Evolutionary conservation across 2,888 invertebrate genomes (phyloP), one percentile per base, ranked within the genome.

Genomic region (Spicauda simplicius): DNA sequence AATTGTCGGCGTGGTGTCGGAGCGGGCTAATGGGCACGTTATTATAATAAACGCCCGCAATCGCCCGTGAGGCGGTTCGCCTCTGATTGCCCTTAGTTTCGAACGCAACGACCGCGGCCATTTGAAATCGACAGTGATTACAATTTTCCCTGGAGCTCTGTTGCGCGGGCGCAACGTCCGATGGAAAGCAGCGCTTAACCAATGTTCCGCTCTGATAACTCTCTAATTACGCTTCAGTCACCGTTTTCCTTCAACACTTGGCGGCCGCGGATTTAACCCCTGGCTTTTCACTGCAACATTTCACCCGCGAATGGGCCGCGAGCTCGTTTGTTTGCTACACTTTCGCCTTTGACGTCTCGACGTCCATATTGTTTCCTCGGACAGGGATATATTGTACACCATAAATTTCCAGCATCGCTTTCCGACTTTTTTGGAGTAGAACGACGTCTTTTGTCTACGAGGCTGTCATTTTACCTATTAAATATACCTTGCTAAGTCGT

Each of bases 71-170:
- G 70, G 71, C 70, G 71, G 76, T 76, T 70, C 69, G 73, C 74
- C 72, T 76, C 75, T 83, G 84, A 83, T 83, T 84, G 83, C 81
- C 81, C 78, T 82, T 80, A 79, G 81, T 83, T 82, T 83, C 80
- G 80, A 83, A 85, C 80, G 85, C 84, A 85, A 80, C 68, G 78
- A 84, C 84, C 84, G 84, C 86, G 81, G 85, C 82, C 81, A 80
- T 87, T 90, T 86, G 91, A 92, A 93, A 93, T 91, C 91, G 91
- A 92, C 90, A 93, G 92, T 93, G 91, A 90, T 91, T 91, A 88
- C 90, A 87, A 91, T 90, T 92, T 92, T 90, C 92, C 91, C 91
- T 89, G 86, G 85, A 86, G 86, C 85, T 82, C 81, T 82, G 81
- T 87, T 87, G 90, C 88, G 87, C 89, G 84, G 83, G 87, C 90